A percentile compares a stretch with the other conserved stretches of the same genome.
These are phyloP conservation scores for Trinectes maculatus DNA, from an alignment of 2,113 vertebrate genomes.

Conservation along the genomic window DNA sequence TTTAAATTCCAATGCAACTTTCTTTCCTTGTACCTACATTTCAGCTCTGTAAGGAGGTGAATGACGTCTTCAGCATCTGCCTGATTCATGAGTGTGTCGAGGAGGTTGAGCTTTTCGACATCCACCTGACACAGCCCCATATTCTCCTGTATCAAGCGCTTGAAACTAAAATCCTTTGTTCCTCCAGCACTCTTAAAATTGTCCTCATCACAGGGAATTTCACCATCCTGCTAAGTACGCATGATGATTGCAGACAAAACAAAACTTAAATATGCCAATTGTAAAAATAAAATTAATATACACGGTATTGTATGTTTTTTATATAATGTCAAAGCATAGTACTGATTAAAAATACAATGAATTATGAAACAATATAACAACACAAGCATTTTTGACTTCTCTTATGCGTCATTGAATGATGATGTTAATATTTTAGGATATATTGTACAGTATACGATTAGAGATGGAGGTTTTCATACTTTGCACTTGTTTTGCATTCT, in stretches of 20 bases:
- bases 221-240: constrained; percentile 78
- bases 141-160: constrained; percentile 69
- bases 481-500: constrained; percentile 68
- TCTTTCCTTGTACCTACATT: constrained; percentile 65
- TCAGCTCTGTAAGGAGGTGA: constrained; percentile 78
- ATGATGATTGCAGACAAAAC: neutral
- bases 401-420: neutral
- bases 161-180: constrained; percentile 60
- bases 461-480: constrained; percentile 69
- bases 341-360: neutral
- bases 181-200: constrained; percentile 70
- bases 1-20: neutral
- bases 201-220: constrained; percentile 67
- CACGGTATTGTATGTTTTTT: neutral
- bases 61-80: constrained; percentile 77
- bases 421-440: too few species aligned
- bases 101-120: constrained; percentile 71
- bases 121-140: constrained; percentile 75
- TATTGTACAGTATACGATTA: too few species aligned
- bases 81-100: constrained; percentile 73
- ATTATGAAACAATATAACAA: neutral
- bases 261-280: neutral
- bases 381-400: neutral
- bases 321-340: neutral
- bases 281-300: neutral